phyloP scores from a whole-genome alignment of 2,113 vertebrate genomes.

The Sitta europaea region DNA sequence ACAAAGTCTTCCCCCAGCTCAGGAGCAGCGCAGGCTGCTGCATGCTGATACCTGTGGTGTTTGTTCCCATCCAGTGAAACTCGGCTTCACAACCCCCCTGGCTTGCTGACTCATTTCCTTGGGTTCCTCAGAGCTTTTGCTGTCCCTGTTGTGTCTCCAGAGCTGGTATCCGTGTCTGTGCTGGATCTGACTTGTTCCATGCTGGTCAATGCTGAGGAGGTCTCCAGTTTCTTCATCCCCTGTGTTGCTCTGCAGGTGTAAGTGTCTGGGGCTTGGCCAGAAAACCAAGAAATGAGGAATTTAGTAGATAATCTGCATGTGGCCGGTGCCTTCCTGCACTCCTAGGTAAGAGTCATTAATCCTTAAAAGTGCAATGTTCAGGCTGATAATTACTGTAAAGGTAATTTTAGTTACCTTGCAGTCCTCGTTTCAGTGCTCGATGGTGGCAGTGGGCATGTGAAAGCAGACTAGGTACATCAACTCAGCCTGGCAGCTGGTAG shows the following conservation, averaged over 20 bases:
- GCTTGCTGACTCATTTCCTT: not conserved
- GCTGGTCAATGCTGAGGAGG: not conserved
- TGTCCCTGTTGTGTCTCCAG: not conserved
- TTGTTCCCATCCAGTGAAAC: not conserved
- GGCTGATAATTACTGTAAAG: not conserved
- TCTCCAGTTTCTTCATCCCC: not conserved
- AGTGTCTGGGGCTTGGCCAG: not conserved
- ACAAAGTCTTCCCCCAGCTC: not conserved
- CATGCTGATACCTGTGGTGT: not conserved
- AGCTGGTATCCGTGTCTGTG: rapidly evolving
- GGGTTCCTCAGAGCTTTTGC: not conserved
- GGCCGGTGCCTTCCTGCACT: not conserved
- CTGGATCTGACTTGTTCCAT: not conserved
- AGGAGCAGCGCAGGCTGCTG: not conserved
- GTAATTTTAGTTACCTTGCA: not conserved
- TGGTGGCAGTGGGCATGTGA: not conserved
- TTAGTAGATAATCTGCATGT: not conserved
- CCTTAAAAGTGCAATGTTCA: not conserved
- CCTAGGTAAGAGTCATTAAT: not conserved
- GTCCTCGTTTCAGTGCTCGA: rapidly evolving
- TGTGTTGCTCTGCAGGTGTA: not conserved
- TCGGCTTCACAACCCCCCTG: not conserved
- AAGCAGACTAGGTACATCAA: not conserved
- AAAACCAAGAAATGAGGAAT: not conserved
- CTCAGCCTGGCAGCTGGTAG: not conserved